phyloP scores from a whole-genome alignment of 2,113 vertebrate species.

The Mustela lutreola region DNA sequence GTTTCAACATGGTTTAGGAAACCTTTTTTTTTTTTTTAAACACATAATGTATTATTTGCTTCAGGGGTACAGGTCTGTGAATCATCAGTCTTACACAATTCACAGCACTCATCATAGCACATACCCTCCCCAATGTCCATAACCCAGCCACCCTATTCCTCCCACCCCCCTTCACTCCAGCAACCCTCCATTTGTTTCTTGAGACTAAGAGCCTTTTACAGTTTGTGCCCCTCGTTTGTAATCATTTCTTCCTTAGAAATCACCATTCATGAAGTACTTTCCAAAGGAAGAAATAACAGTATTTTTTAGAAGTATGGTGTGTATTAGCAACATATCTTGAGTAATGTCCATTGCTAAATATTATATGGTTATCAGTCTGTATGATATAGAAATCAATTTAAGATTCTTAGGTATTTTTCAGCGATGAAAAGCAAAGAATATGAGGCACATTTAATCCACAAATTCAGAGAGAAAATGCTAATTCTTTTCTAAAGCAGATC shows the following conservation, averaged over 20 bases:
- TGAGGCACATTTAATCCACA: not conserved
- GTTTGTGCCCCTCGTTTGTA: conserved; percentile 30
- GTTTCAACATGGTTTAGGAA: conserved; percentile 57
- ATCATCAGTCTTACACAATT: too few relatives aligned
- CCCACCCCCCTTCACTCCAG: too few relatives aligned
- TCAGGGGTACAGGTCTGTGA: too few relatives aligned
- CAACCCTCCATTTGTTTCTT: too few relatives aligned
- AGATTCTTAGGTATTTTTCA: not conserved
- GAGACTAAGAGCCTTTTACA: too few relatives aligned
- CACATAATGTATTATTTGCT: too few relatives aligned
- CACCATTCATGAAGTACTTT: conserved; percentile 22
- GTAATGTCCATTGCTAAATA: not conserved
- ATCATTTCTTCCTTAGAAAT: not conserved
- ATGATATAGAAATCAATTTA: not conserved
- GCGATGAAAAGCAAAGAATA: conserved; percentile 19
- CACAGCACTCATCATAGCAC: too few relatives aligned
- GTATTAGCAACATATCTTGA: not conserved
- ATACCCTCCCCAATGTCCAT: too few relatives aligned
- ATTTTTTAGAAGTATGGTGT: not conserved
- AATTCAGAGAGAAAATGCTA: not conserved
- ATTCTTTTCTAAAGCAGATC: not conserved
- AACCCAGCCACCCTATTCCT: too few relatives aligned
- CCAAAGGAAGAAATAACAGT: not conserved
- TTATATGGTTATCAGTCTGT: not conserved
- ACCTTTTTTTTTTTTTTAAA: not conserved